A percentile compares a stretch with the other conserved stretches of the same genome.
Conservation (phyloP, 2,797 vertebrate species). For the Pseudochirops corinnae region DNA sequence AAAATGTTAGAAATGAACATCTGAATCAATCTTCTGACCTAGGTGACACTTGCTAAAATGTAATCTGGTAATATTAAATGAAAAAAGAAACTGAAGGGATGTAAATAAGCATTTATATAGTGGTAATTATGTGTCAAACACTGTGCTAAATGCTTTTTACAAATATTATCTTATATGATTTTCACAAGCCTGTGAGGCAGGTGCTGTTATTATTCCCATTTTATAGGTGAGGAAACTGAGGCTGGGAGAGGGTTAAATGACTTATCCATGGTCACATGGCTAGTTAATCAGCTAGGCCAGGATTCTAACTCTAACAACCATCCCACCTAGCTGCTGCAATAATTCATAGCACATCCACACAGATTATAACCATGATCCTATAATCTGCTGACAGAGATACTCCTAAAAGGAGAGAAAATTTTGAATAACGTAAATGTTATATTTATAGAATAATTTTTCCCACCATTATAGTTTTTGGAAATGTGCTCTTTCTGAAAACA, state of each 20-base stretch:
- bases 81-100: neutral
- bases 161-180: neutral
- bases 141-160: neutral
- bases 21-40: neutral
- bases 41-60: neutral
- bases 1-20: neutral
- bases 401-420: neutral
- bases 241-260: neutral
- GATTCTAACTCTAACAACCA: neutral
- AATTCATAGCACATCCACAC: neutral
- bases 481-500: slow-evolving; percentile 3
- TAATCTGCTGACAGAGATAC: neutral
- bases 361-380: neutral
- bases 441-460: neutral
- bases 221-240: neutral
- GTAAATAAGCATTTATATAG: neutral
- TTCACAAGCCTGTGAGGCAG: neutral
- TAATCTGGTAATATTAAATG: neutral
- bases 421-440: neutral
- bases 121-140: neutral
- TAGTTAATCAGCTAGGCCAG: neutral
- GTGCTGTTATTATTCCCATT: neutral
- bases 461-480: neutral
- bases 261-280: neutral
- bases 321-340: neutral